Base-by-base conservation (phyloP, 2,797 vertebrate species). In the Oceanodroma leucorhoa region DNA sequence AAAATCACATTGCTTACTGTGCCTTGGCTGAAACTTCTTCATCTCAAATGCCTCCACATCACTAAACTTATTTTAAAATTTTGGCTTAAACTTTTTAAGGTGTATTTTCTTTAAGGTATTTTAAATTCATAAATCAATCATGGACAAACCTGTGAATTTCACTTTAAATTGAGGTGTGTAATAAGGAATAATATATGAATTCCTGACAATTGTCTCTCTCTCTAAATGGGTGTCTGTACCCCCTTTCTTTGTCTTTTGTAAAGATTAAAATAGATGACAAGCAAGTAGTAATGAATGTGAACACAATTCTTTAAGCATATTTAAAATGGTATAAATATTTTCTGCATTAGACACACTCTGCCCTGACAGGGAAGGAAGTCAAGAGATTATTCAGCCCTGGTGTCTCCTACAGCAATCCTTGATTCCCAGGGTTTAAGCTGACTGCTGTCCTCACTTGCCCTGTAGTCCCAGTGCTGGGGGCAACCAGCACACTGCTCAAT, bases 361-460 rank as follows among this genome's bases (percentile, higher is more conserved):
- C 29, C 29, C 53, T 75, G 53, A 32, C 34, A 34, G 53, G 18
- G 57, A 72, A 75, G 30, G 41, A 82, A 89, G 4, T 80, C 30
- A 60, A 65, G 83, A 72, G 82, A 89, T 94, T 89, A 87, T 78
- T 93, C 45, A 91, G 38, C 38, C 36, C 57, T 91, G 43, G 15
- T 62, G 27, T 65, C 8, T 83, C 60, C 67, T 26, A 21, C 11
- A 51, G 5, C 78, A 96, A 65, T 80, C 75, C 89, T 82, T 77
- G 45, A 71, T 93, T 89, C 60, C 61, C 61, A 51, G 71, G 65
- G 11, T 91, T 95, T 92, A 91, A 94, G 14, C 82, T 51, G 57
- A 27, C n/a, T 92, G 64, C 45, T 96, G 92, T 94, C 92, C 87
- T 93, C 61, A 57, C 75, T 85, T 93, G 92, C 89, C 93, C 89